These are phyloP conservation scores for Drosophila lacteicornis DNA, from an alignment of 1,140 invertebrate genomes.

Conservation along the genomic window DNA sequence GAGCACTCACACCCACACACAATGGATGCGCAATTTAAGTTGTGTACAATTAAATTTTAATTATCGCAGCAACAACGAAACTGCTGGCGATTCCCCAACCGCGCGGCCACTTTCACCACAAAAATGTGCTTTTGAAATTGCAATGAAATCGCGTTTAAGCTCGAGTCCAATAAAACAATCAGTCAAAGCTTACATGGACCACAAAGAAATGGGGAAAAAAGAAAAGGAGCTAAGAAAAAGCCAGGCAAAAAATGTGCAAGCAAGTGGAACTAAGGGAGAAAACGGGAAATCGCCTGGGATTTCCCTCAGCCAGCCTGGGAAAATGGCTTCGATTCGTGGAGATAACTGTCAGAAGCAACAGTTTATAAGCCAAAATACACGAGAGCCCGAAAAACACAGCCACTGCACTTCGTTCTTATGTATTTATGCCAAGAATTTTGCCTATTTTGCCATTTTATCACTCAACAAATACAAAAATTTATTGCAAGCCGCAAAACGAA, in stretches of 20 bases:
- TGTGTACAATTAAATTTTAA: constrained; percentile 76
- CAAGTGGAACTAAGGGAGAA: constrained; percentile 30
- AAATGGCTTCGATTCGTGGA: constrained; percentile 50
- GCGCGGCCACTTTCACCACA: constrained; percentile 8
- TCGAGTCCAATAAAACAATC: constrained; percentile 43
- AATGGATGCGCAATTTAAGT: constrained; percentile 75
- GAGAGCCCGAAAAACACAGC: constrained; percentile 29
- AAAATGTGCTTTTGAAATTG: constrained; percentile 29
- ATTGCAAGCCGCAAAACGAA: constrained; percentile 20
- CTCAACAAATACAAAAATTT: constrained; percentile 12
- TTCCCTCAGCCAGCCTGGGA: constrained; percentile 41
- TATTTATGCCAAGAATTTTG: constrained; percentile 13
- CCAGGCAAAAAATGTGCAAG: constrained; percentile 30
- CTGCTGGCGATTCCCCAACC: background rate
- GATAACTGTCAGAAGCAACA: constrained; percentile 65
- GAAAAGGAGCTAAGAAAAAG: background rate
- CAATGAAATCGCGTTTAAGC: constrained; percentile 11
- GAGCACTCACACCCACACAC: constrained; percentile 40
- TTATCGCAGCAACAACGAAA: constrained; percentile 47
- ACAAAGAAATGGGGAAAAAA: background rate
- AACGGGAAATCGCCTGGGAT: constrained; percentile 43
- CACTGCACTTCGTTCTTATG: constrained; percentile 25
- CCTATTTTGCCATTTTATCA: constrained; percentile 24
- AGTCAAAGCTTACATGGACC: constrained; percentile 22
- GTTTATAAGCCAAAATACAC: constrained; percentile 45